Evolutionary conservation across 2,888 invertebrate genomes (phyloP).

Genomic region (Dolichomitus sp.): DNA sequence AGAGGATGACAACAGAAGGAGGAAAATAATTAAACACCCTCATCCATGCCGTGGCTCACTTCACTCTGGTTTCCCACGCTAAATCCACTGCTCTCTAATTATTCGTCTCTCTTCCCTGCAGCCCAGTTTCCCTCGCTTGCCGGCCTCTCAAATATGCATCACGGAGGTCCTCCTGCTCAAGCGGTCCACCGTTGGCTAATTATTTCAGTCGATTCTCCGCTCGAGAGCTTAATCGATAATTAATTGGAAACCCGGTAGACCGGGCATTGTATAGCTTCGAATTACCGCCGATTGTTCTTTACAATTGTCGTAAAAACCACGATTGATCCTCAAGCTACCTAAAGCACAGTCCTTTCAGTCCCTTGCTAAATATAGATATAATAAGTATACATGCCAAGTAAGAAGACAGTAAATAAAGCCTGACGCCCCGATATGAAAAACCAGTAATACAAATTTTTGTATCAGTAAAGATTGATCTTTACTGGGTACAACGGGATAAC

Average conservation of each 20-base stretch:
- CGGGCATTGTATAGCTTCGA: conserved; percentile 13
- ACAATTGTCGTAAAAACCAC: conserved; percentile 31
- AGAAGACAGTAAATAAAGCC: neutral
- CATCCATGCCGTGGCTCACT: conserved; percentile 48
- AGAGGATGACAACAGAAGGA: conserved; percentile 23
- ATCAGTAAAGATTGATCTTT: neutral
- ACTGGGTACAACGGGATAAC: neutral
- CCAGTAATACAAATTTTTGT: conserved; percentile 16
- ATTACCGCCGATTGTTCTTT: conserved; percentile 57
- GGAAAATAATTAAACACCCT: conserved; percentile 61
- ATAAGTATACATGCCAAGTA: neutral
- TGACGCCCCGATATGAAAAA: neutral
- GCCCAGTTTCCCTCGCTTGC: conserved; percentile 16
- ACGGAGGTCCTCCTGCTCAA: conserved; percentile 33
- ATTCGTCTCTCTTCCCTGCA: conserved; percentile 56
- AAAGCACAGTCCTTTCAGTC: neutral
- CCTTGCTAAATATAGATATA: neutral
- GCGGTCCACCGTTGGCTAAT: conserved; percentile 60
- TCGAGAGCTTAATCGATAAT: conserved; percentile 64
- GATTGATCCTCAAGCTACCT: neutral
- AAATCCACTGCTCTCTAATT: conserved; percentile 56
- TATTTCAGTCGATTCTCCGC: conserved; percentile 64
- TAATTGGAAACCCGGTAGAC: conserved; percentile 57
- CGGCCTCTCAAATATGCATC: conserved; percentile 39
- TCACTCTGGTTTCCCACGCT: conserved; percentile 46